Evolutionary conservation across 2,113 vertebrate species (phyloP).

Genomic region (Hyperopisus bebe): DNA sequence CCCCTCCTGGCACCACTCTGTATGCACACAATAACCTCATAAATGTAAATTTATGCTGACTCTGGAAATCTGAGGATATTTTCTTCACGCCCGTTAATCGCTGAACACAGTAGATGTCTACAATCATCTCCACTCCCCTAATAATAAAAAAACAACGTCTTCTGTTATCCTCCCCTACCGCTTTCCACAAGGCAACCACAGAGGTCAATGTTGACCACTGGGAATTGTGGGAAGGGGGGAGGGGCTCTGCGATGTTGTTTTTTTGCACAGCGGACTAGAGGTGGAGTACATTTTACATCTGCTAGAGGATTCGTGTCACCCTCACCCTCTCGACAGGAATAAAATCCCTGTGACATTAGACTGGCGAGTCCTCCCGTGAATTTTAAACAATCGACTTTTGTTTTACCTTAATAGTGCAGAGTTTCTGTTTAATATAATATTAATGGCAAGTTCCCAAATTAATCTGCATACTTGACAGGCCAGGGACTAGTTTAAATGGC

Average conservation of each 20-base stretch:
- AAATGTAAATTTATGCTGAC: conserved; percentile 10
- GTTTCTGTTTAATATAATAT: background rate
- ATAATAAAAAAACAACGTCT: background rate
- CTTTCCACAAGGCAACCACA: background rate
- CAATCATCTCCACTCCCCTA: background rate
- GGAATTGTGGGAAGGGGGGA: background rate
- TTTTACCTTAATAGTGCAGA: background rate
- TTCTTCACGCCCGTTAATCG: background rate
- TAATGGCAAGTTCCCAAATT: background rate
- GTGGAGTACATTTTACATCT: background rate
- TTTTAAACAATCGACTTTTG: background rate
- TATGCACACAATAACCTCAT: background rate
- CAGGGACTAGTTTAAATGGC: background rate
- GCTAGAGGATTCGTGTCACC: background rate
- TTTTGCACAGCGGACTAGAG: background rate
- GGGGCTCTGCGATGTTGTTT: background rate
- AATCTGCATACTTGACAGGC: background rate
- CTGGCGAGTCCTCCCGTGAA: background rate
- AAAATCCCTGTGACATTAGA: background rate
- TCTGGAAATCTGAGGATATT: background rate
- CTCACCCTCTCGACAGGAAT: background rate
- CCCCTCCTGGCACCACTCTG: background rate
- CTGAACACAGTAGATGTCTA: background rate
- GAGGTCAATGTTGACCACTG: background rate
- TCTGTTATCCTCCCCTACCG: background rate